These are phyloP conservation scores for Holothuria leucospilota DNA, from an alignment of 53 echinoderm and acorn worm species.

Conservation along the genomic window DNA sequence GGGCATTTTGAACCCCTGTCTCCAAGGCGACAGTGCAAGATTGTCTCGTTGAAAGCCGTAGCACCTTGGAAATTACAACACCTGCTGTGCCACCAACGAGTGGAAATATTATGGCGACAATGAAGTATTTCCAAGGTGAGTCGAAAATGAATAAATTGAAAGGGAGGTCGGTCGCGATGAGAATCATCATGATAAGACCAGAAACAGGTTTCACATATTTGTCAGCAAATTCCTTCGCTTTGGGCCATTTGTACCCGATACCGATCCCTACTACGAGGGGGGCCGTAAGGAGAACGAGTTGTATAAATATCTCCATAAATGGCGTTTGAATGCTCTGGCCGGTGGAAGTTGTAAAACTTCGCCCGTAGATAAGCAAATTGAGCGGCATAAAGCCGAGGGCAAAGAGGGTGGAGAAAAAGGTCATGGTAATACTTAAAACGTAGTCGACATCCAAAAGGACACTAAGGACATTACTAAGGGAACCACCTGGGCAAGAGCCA, in stretches of 20 bases:
- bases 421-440: conserved; percentile 93
- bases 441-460: conserved; percentile 86
- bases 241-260: conserved; percentile 68
- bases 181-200: conserved; percentile 52
- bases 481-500: conserved; percentile 93
- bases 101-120: conserved; percentile 67
- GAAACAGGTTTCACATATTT: conserved; percentile 82
- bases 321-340: conserved; percentile 69
- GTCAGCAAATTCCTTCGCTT: conserved; percentile 54
- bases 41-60: conserved; percentile 54
- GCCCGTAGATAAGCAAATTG: conserved; percentile 87
- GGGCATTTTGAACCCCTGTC: conserved; percentile 74
- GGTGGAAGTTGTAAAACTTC: conserved; percentile 52
- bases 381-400: conserved; percentile 95
- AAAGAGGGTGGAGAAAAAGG: conserved; percentile 77
- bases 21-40: conserved; percentile 71
- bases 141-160: conserved; percentile 86
- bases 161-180: conserved; percentile 68
- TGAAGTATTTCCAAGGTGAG: conserved; percentile 63
- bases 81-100: conserved; percentile 72
- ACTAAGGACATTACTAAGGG: conserved; percentile 84
- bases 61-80: conserved; percentile 63
- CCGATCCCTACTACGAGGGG: conserved; percentile 77
- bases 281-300: conserved; percentile 65
- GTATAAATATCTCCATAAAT: conserved; percentile 70